These are phyloP conservation scores for Drosophila subquinaria DNA, from an alignment of 2,888 invertebrate genomes.

Conservation along the genomic window DNA sequence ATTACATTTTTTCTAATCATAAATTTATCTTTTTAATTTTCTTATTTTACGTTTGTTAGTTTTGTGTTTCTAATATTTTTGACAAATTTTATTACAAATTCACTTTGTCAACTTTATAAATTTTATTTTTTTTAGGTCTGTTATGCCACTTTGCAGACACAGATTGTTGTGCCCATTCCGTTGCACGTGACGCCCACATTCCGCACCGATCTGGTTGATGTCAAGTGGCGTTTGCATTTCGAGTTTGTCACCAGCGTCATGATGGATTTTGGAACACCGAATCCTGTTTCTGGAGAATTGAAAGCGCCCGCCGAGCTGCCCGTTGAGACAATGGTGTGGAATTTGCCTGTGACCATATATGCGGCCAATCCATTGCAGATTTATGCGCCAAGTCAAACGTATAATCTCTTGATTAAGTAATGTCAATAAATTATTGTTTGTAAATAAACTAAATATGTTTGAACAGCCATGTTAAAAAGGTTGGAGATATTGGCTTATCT, in stretches of 20 bases:
- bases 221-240: constrained; percentile 98
- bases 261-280: constrained; percentile 87
- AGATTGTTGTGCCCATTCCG: constrained; percentile 96
- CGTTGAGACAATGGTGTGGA: constrained; percentile 99
- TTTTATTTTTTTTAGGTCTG: constrained; percentile 86
- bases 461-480: not conserved
- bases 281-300: constrained; percentile 87
- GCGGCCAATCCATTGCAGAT: constrained; percentile 95
- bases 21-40: too few species aligned
- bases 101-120: too few species aligned
- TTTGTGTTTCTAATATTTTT: not conserved
- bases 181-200: constrained; percentile 98
- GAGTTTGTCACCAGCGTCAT: constrained; percentile 96
- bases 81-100: not conserved
- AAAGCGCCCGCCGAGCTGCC: constrained; percentile 94
- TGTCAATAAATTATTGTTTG: constrained; percentile 29
- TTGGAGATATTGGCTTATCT: too few species aligned
- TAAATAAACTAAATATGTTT: not conserved
- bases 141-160: constrained; percentile 93
- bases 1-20: too few species aligned
- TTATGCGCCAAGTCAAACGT: constrained; percentile 87
- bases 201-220: constrained; percentile 93
- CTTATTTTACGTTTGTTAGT: too few species aligned
- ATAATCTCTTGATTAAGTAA: constrained; percentile 80
- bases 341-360: constrained; percentile 96